phyloP scores from a whole-genome alignment of 2,113 vertebrate genomes.

The Panthera tigris region DNA sequence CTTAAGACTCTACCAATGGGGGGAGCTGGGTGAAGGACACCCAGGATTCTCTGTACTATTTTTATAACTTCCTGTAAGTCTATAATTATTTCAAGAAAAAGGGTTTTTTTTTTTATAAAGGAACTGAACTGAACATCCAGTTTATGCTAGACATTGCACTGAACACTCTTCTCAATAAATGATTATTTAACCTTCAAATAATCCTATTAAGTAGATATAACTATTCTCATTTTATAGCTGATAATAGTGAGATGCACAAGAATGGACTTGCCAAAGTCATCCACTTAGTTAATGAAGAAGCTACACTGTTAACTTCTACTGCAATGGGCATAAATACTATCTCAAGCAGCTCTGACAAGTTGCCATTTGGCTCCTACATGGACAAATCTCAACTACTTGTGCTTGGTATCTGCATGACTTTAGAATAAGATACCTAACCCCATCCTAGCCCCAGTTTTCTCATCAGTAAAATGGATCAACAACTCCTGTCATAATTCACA shows the following conservation, averaged over 20 bases:
- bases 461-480: slow-evolving; percentile 44
- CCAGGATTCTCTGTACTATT: background rate
- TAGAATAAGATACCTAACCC: background rate
- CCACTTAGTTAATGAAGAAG: background rate
- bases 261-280: slow-evolving; percentile 11
- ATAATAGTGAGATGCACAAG: background rate
- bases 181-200: slow-evolving; percentile 26
- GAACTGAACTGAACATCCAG: background rate
- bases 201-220: background rate
- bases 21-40: background rate
- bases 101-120: background rate
- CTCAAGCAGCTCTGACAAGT: background rate
- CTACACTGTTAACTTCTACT: background rate
- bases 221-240: background rate
- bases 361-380: background rate
- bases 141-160: background rate
- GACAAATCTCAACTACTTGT: background rate
- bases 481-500: background rate
- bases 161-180: slow-evolving; percentile 5
- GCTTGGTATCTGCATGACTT: background rate
- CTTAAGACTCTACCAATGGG: background rate
- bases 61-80: slow-evolving; percentile 19
- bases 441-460: slow-evolving; percentile 16
- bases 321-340: background rate
- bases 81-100: background rate